Evolutionary conservation across 2,888 invertebrate genomes (phyloP).

Genomic region (Desoria tigrina): DNA sequence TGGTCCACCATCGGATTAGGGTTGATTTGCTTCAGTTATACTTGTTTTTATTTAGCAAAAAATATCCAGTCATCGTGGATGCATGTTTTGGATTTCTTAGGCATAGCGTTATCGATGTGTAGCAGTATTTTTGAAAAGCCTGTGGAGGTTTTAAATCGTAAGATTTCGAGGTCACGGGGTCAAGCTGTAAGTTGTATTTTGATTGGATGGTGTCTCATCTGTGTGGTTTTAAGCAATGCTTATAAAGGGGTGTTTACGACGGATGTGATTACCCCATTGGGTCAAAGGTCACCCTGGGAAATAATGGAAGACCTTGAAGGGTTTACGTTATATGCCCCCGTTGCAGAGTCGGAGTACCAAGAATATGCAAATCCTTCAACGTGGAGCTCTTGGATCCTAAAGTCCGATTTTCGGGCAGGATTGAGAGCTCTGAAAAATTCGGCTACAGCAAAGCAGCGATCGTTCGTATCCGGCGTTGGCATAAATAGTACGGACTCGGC

Average conservation of each 20-base stretch:
- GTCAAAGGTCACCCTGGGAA: background rate
- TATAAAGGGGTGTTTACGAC: conserved; percentile 2
- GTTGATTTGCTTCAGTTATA: background rate
- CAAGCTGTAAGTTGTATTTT: background rate
- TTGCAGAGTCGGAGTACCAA: background rate
- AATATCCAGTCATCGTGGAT: too few species aligned
- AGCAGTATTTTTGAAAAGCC: background rate
- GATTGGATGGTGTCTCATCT: background rate
- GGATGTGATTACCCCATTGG: background rate
- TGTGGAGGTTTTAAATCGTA: too few species aligned
- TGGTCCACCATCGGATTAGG: background rate
- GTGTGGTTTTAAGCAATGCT: background rate
- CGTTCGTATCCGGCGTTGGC: background rate
- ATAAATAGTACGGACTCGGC: too few species aligned
- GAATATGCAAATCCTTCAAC: background rate
- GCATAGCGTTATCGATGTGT: too few species aligned
- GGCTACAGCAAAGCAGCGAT: background rate
- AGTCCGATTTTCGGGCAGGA: background rate
- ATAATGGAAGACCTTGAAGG: background rate
- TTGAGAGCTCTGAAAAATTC: background rate
- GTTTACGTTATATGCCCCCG: conserved; percentile 3
- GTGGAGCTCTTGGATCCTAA: too few species aligned
- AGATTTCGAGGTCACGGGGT: too few species aligned
- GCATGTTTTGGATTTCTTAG: too few species aligned
- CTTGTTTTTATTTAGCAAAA: too few species aligned